phyloP scores from a whole-genome alignment of 2,888 invertebrate genomes.

The Eutolmus rufibarbis region DNA sequence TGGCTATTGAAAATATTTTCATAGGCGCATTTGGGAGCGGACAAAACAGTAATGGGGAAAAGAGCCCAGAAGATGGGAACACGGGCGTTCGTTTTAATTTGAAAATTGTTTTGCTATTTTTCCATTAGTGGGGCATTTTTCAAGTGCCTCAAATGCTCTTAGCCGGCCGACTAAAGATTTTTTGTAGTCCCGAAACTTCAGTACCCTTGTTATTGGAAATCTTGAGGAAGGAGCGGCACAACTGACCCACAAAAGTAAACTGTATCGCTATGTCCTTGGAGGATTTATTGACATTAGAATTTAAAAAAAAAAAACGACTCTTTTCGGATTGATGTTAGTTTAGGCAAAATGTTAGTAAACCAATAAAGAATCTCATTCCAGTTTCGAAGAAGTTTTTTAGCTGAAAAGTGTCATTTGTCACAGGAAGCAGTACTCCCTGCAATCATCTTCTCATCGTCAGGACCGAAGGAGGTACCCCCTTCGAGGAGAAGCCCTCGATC shows the following conservation, averaged over 20 bases:
- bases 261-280: background rate
- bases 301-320: background rate
- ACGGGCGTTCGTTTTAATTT: background rate
- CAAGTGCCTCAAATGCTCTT: background rate
- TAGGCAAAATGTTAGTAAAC: constrained; percentile 29
- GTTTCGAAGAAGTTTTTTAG: background rate
- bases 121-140: background rate
- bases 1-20: background rate
- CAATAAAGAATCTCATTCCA: background rate
- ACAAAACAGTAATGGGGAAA: background rate
- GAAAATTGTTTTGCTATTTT: constrained; percentile 3
- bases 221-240: background rate
- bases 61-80: background rate
- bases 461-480: background rate
- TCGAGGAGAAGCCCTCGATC: background rate
- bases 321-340: background rate
- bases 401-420: constrained; percentile 13
- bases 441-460: background rate
- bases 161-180: background rate
- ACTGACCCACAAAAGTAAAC: background rate
- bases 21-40: background rate
- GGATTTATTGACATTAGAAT: background rate
- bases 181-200: background rate
- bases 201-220: background rate
- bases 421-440: background rate